These are phyloP conservation scores for Anastrepha obliqua DNA, from an alignment of 1,140 invertebrate species.

Conservation along the genomic window DNA sequence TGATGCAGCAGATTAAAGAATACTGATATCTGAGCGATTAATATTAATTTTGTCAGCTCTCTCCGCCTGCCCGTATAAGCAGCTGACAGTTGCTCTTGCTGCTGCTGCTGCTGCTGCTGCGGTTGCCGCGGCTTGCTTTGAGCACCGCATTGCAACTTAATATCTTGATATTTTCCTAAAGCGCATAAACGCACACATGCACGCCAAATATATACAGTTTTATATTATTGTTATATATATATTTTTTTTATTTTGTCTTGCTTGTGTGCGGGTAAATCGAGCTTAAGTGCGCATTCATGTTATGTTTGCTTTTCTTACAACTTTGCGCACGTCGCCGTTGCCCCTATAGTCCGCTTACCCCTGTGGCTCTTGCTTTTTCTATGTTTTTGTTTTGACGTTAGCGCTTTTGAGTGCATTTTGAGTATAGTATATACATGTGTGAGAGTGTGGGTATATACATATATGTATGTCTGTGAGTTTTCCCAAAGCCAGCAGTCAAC, in stretches of 20 bases:
- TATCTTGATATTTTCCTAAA: constrained; percentile 41
- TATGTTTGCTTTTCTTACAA: background rate
- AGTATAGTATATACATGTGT: background rate
- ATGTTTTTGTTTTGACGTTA: background rate
- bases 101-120: background rate
- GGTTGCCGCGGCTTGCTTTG: background rate
- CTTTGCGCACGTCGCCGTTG: background rate
- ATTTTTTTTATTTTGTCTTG: background rate
- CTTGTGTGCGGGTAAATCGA: constrained; percentile 38
- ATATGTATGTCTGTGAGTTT: too few species aligned
- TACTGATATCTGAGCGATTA: constrained; percentile 39
- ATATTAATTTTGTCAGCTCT: constrained; percentile 6
- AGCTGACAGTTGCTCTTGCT: background rate
- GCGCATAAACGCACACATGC: background rate
- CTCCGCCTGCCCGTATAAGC: background rate
- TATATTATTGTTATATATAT: too few species aligned
- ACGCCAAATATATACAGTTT: background rate
- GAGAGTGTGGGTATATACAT: too few species aligned
- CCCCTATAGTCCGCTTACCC: background rate
- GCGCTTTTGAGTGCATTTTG: background rate
- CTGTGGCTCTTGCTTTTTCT: background rate
- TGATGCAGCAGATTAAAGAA: constrained; percentile 31
- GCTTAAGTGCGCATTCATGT: constrained; percentile 40
- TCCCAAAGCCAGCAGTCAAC: constrained; percentile 9
- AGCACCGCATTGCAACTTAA: background rate